Evolutionary conservation across 64 coral and sea anemone species (phyloP).

Genomic region (Stichodactyla helianthus): DNA sequence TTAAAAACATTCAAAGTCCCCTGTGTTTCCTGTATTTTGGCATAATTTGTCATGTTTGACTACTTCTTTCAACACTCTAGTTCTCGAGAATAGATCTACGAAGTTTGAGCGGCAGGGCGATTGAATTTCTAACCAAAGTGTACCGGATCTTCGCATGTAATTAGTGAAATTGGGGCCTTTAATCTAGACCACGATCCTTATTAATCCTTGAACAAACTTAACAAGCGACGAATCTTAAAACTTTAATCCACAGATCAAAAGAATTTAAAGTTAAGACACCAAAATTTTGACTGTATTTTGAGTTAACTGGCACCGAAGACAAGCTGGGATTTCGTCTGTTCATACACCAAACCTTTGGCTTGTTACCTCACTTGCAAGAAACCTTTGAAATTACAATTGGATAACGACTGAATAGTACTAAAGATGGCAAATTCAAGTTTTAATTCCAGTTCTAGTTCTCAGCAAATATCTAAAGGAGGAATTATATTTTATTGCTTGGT

Average conservation of each 20-base stretch:
- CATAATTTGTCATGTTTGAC: constrained; percentile 12
- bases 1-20: constrained; percentile 8
- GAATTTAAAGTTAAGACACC: background rate
- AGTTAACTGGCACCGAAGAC: background rate
- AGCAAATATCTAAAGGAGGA: background rate
- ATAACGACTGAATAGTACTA: too few relatives aligned
- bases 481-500: constrained; percentile 34
- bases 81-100: background rate
- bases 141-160: background rate
- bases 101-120: background rate
- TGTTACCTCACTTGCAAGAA: background rate
- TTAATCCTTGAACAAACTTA: background rate
- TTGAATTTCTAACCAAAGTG: background rate
- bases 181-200: background rate
- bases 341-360: too few relatives aligned
- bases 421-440: constrained; percentile 2
- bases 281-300: background rate
- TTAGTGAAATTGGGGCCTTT: background rate
- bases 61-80: constrained; percentile 4
- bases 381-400: background rate
- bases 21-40: background rate
- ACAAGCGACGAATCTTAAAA: background rate
- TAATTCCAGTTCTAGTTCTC: background rate
- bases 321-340: background rate
- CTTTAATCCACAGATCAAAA: constrained; percentile 5